phyloP scores from a whole-genome alignment of 1,140 invertebrate species.

The Plutomurus gul region DNA sequence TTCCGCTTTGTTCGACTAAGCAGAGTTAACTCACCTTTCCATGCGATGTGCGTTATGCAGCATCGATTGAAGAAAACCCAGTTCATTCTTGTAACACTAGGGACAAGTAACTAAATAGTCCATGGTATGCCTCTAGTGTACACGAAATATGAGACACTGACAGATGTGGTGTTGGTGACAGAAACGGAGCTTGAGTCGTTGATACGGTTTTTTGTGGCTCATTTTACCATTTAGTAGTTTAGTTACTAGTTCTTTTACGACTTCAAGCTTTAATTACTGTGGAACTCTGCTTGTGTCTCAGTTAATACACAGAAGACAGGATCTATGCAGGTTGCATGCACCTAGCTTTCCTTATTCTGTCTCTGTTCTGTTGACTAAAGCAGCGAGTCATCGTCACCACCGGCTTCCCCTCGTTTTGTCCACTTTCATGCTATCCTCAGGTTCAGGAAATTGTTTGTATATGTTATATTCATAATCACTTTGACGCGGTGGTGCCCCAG shows the following conservation, averaged over 20 bases:
- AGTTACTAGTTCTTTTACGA: neutral
- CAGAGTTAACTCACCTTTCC: too few relatives aligned
- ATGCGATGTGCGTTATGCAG: too few relatives aligned
- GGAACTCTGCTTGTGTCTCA: neutral
- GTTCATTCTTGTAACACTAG: too few relatives aligned
- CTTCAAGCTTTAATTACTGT: conserved; percentile 27
- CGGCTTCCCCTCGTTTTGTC: too few relatives aligned
- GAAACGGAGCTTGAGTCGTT: conserved; percentile 12
- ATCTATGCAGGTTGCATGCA: neutral
- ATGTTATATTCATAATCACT: too few relatives aligned
- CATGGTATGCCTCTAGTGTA: neutral
- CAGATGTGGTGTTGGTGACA: neutral
- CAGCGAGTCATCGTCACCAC: too few relatives aligned
- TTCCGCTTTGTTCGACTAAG: too few relatives aligned
- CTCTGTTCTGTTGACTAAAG: too few relatives aligned
- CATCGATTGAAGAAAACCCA: neutral
- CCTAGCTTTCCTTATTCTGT: neutral
- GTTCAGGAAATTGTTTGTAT: too few relatives aligned
- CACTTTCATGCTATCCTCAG: too few relatives aligned
- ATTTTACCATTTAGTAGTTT: conserved; percentile 11
- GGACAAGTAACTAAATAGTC: neutral
- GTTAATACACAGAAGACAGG: neutral
- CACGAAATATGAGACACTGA: neutral
- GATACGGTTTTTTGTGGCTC: conserved; percentile 24
- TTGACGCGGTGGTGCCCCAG: too few relatives aligned